Evolutionary conservation across 2,797 vertebrate species (phyloP), one percentile per base, ranked within the genome.

Genomic region (Megalops cyprinoides): DNA sequence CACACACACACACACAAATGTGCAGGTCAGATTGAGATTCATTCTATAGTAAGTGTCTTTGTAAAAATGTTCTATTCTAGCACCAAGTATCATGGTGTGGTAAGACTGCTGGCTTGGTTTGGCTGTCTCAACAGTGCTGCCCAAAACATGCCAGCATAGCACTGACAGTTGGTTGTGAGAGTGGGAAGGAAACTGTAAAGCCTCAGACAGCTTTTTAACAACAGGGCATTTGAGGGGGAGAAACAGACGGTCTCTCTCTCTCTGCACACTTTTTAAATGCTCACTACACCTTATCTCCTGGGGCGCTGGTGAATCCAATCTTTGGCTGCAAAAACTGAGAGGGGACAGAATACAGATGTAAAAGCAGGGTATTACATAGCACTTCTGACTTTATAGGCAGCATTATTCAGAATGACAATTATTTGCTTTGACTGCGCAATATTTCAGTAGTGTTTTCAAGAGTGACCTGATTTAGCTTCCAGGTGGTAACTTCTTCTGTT

Each of bases 211-310:
- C 76, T 77, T 77, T 58, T n/a, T 58, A 42, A 77, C 51, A 77
- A 77, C 53, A 77, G 37, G 76, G 53, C 76, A 60, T 48, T 56
- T 2, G 12, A 77, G 76, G 53, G 60, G 76, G 37, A 60, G 76
- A 77, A 60, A 58, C 76, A 77, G 76, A 77, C 60, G 76, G 76
- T 77, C 55, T n/a, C 48, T 48, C 60, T 39, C 53, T n/a, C n/a
- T 55, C 42, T n/a, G 55, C 31, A 39, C 37, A 77, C 76, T 37
- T 60, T 77, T 77, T 39, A 77, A 77, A 77, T 58, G 53, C 76
- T 77, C 55, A 44, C 51, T 55, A 51, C 55, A 77, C 34, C 76
- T 77, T 37, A 55, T 8, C 49, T 34, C 74, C 23, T 34, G 51
- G 55, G 76, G 53, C 42, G 44, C 34, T n/a, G n/a, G n/a, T 56